phyloP scores from a whole-genome alignment of 1,140 invertebrate species.

The Euura saliciscinereae region DNA sequence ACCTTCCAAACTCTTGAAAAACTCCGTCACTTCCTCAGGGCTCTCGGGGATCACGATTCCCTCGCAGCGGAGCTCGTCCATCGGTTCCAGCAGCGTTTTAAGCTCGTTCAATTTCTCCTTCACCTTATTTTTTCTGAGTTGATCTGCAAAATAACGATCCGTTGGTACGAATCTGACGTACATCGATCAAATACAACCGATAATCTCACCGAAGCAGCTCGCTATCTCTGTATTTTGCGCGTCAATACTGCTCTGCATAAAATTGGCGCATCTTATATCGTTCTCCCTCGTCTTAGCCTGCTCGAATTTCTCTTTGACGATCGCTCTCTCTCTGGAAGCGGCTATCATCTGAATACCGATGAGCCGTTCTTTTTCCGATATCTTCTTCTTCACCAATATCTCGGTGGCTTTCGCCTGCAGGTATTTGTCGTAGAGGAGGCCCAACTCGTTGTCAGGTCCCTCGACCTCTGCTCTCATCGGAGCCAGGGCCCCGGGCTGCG shows the following conservation, averaged over 20 bases:
- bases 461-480: slow-evolving; percentile 17
- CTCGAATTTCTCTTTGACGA: slow-evolving; percentile 27
- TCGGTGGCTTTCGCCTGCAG: slow-evolving; percentile 28
- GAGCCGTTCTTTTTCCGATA: slow-evolving; percentile 22
- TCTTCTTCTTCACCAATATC: slow-evolving; percentile 32
- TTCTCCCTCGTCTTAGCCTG: slow-evolving; percentile 30
- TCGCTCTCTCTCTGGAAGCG: slow-evolving; percentile 29
- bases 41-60: slow-evolving; percentile 34
- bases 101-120: slow-evolving; percentile 27
- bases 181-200: not conserved
- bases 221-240: slow-evolving; percentile 17
- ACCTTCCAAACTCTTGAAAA: slow-evolving; percentile 19
- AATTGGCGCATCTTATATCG: slow-evolving; percentile 24
- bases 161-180: not conserved
- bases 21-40: slow-evolving; percentile 24
- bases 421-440: slow-evolving; percentile 37
- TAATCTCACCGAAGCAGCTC: slow-evolving; percentile 19
- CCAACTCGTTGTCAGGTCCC: slow-evolving; percentile 29
- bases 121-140: slow-evolving; percentile 12
- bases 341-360: slow-evolving; percentile 28
- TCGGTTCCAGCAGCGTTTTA: slow-evolving; percentile 23
- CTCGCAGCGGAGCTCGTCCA: slow-evolving; percentile 32
- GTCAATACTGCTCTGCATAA: slow-evolving; percentile 26
- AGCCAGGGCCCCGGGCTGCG: not conserved
- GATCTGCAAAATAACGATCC: slow-evolving; percentile 18